These are phyloP conservation scores for Pao palembangensis DNA, from an alignment of 2,113 vertebrate species.

Conservation along the genomic window DNA sequence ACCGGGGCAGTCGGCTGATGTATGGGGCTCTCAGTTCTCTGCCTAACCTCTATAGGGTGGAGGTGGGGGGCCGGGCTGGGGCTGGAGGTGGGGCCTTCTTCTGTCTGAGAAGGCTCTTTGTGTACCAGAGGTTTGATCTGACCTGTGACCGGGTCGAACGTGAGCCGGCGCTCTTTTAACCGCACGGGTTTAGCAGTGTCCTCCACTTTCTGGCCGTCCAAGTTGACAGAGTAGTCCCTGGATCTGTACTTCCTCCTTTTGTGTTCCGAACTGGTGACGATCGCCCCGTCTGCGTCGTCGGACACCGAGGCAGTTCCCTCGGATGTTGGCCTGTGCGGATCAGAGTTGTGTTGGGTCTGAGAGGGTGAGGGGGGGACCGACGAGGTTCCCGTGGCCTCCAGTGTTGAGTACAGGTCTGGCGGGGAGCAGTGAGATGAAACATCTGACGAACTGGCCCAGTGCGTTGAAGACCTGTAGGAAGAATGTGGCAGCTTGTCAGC, in stretches of 20 bases:
- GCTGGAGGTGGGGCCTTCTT: conserved; percentile 62
- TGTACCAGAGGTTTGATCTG: conserved; percentile 95
- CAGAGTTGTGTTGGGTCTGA: conserved; percentile 58
- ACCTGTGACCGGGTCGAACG: conserved; percentile 95
- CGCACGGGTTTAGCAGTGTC: conserved; percentile 89
- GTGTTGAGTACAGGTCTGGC: conserved; percentile 69
- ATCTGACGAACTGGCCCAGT: conserved; percentile 76
- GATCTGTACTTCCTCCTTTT: conserved; percentile 91
- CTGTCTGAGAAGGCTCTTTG: conserved; percentile 85
- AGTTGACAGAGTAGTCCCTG: conserved; percentile 88
- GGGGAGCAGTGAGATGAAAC: conserved; percentile 65
- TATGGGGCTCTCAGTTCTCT: conserved; percentile 83
- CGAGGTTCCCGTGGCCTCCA: conserved; percentile 73
- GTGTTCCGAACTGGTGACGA: conserved; percentile 78
- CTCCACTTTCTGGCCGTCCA: conserved; percentile 86
- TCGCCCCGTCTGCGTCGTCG: conserved; percentile 76
- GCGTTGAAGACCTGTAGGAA: conserved; percentile 72
- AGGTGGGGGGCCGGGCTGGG: conserved; percentile 28
- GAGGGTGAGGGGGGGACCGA: conserved; percentile 61
- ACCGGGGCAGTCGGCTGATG: conserved; percentile 57
- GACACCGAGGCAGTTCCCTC: conserved; percentile 66
- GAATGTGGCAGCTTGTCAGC: conserved; percentile 74
- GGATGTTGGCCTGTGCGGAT: conserved; percentile 72
- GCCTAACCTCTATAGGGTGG: conserved; percentile 73
- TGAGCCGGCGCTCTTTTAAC: conserved; percentile 97